Evolutionary conservation across 2,888 invertebrate species (phyloP), one percentile per base, ranked within the genome.

Genomic region (Drosophila incognita): DNA sequence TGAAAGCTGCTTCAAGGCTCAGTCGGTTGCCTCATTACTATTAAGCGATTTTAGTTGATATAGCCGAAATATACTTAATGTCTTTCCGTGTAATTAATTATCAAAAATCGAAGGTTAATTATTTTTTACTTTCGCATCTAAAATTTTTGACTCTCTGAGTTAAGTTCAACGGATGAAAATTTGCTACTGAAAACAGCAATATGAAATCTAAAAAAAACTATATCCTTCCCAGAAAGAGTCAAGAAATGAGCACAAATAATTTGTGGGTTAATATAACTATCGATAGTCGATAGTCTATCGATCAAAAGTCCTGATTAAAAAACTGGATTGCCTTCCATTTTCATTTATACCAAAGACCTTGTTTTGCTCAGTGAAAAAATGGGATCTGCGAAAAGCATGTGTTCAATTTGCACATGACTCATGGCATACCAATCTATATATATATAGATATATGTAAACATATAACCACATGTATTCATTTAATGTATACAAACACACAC

Each of bases 371-470:
- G n/a, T 61, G 33, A 13, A 35, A 21, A 21, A 31, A 57, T 54
- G 53, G 57, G 49, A 61, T 60, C 52, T 46, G 61, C 38, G 40
- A 56, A 64, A 64, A 51, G 51, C 51, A 48, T 38, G 42, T 48
- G 56, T 46, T 58, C 59, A 57, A 57, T 60, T 51, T 60, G 42
- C 36, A 24, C 5, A 74, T 77, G 78, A 77, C 46, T 76, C 76
- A 76, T 72, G 18, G 46, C 53, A 38, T 36, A 33, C 15, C n/a
- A 10, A 11, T 42, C 21, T n/a, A 21, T 13, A 21, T 3, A 13
- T 2, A n/a, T 33, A 27, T 0, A 10, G 8, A 40, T 40, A 40
- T n/a, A n/a, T 31, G 13, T 36, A 54, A 52, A 33, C 46, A 31
- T 21, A 33, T 52, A 52, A 8, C 31, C 21, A 52, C 33, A 53